Percentiles rank a stretch among this genome's conserved stretches.
These are phyloP conservation scores for Edolisoma coerulescens DNA, from an alignment of 2,113 vertebrate genomes.

Conservation along the genomic window DNA sequence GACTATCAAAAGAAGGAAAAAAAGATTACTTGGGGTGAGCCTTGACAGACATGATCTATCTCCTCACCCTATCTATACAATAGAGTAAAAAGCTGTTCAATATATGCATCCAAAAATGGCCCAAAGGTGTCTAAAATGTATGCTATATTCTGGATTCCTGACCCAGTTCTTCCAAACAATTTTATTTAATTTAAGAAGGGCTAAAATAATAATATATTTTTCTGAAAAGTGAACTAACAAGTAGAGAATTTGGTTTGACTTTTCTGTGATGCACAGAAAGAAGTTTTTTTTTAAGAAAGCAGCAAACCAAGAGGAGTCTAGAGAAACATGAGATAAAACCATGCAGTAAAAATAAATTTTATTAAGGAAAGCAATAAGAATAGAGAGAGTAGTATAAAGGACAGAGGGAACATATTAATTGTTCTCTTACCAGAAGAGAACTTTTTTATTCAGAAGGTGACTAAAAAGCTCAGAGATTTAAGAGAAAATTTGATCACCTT, in stretches of 20 bases:
- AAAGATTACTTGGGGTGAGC: not conserved
- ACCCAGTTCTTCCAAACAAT: not conserved
- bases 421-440: not conserved
- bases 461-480: not conserved
- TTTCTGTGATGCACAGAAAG: not conserved
- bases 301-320: not conserved
- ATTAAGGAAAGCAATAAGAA: not conserved
- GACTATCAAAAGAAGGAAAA: not conserved
- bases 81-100: not conserved
- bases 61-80: not conserved
- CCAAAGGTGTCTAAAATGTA: not conserved
- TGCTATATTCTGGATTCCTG: not conserved
- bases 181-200: not conserved
- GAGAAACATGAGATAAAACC: not conserved
- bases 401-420: not conserved
- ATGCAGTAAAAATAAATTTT: not conserved
- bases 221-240: not conserved
- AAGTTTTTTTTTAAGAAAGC: not conserved
- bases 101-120: not conserved
- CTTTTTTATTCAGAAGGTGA: not conserved
- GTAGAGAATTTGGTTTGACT: not conserved
- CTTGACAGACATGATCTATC: not conserved
- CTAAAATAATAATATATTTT: not conserved
- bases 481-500: not conserved
- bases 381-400: not conserved